Base-by-base conservation (phyloP, 2,888 invertebrate species). In the Aporophyla lueneburgensis region DNA sequence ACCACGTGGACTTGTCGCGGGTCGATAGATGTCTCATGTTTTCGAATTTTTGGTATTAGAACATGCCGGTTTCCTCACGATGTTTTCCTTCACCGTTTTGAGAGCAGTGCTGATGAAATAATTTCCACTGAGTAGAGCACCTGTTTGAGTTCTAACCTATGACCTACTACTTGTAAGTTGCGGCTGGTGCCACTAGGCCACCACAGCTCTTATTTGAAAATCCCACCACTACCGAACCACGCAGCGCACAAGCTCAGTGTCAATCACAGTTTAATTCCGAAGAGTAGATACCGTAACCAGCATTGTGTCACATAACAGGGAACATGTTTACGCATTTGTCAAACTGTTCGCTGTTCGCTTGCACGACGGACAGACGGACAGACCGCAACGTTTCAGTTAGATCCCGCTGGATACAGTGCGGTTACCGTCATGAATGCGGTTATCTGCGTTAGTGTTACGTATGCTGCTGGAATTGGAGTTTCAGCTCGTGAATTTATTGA, bases 331-430 rank as follows among this genome's bases (percentile, higher is more conserved):
- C 90, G 87, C 86, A 88, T 86, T 87, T 89, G 89, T 86, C 87
- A 89, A 87, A 80, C 74, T 78, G 83, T 83, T 85, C 84, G 86
- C 86, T 87, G 85, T 83, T 78, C 81, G 77, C 79, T 80, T 70
- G 69, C 78, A 62, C 76, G 74, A 61, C 43, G 21, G 76, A 74
- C 75, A 75, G 76, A 63, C 73, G 69, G 73, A 72, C 87, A 78
- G 75, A 92, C 92, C 92, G 83, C 92, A 91, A 79, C 84, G 73
- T 89, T 92, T 91, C 90, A 90, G 90, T 89, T 89, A 88, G 87
- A 89, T 80, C 76, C 76, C 54, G 83, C 71, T 85, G 83, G 86
- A 70, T 86, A 86, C 80, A 85, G 81, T 86, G 88, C 87, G 87
- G 88, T 86, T 71, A 70, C 70, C 82, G 84, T 79, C 78, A 78